Base-by-base conservation (phyloP, 2,113 vertebrate genomes). In the Colinus virginianus region DNA sequence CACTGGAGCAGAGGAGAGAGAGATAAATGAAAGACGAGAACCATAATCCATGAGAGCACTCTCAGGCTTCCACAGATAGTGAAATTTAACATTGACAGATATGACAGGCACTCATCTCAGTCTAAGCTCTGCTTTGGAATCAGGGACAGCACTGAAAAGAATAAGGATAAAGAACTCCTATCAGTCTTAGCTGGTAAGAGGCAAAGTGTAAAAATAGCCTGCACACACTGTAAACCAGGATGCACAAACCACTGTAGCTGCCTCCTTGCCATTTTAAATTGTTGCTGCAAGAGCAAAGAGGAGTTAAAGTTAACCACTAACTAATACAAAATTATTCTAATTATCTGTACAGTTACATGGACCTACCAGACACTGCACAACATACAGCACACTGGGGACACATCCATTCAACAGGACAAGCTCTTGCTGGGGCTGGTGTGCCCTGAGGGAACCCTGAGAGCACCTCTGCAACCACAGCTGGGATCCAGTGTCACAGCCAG, bases 71-170 rank as follows among this genome's bases (percentile, higher is more conserved):
- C 58, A 23, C 8, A 80, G 72, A 94, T 19, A 64, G 23, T 46
- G 79, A 87, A 90, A 95, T 40, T 79, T 88, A 92, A 88, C 78
- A 75, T 42, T 86, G 70, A 85, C 71, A 81, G 84, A 87, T 67
- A 58, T 7, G 84, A 93, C 62, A 89, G 84, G 67, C 80, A 55
- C 92, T 92, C 87, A 83, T 72, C 84, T 90, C 84, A 61, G 56
- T 38, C 84, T 78, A 91, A 67, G 88, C 67, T 75, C 86, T 43
- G 63, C 48, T 78, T 70, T 46, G 53, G 45, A 74, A 80, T 70
- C 32, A 6, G 45, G 51, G 19, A 74, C 30, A 71, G 70, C 46
- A 72, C 30, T 19, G 28, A 81, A 81, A 58, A 89, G 84, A 92
- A 84, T 0, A 66, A 9, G 74, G 48, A 69, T 68, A 95, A 94